phyloP scores from a whole-genome alignment of 2,113 vertebrate genomes.

The Nettapus auritus region DNA sequence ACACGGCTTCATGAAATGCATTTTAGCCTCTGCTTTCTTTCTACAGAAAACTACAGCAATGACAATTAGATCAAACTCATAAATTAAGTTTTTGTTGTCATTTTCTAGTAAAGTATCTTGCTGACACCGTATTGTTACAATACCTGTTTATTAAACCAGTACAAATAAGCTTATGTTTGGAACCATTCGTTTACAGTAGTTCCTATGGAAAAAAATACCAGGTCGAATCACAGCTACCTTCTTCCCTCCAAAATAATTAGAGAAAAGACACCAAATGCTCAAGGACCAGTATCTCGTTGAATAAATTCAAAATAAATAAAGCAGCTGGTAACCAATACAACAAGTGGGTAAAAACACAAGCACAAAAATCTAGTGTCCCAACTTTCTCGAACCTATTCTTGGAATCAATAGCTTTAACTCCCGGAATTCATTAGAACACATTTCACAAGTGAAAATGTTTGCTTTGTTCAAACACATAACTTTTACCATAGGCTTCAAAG shows the following conservation, averaged over 20 bases:
- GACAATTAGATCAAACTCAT: background rate
- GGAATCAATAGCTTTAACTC: background rate
- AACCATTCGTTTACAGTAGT: background rate
- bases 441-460: background rate
- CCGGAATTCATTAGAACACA: background rate
- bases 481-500: background rate
- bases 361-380: background rate
- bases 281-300: background rate
- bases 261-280: background rate
- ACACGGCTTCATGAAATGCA: background rate
- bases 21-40: background rate
- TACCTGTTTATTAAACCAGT: background rate
- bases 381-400: background rate
- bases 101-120: background rate
- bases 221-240: background rate
- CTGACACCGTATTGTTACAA: background rate
- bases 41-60: background rate
- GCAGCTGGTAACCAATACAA: background rate
- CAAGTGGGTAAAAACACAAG: background rate
- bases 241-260: background rate
- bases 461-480: background rate
- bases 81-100: background rate
- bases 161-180: background rate
- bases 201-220: background rate
- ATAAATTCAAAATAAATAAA: background rate